Percentiles rank a stretch among this genome's conserved stretches.
Evolutionary conservation across 2,113 vertebrate genomes (phyloP).

Genomic region (Eubucco bourcierii): DNA sequence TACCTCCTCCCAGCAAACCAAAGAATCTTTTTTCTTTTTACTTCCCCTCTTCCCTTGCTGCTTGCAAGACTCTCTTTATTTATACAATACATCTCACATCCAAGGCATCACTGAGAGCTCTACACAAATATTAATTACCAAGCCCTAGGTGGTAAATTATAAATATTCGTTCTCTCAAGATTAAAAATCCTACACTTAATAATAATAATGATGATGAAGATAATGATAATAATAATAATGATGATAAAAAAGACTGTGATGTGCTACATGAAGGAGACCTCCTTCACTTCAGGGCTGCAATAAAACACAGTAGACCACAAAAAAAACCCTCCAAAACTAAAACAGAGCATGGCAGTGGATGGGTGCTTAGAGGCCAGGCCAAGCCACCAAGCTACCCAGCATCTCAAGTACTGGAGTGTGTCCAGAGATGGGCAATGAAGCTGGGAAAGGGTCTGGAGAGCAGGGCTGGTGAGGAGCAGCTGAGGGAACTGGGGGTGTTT

Average conservation of each 20-base stretch:
- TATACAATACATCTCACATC: slow-evolving; percentile 52
- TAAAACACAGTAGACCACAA: not conserved
- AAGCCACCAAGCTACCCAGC: not conserved
- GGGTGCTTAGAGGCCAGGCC: not conserved
- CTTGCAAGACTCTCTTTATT: slow-evolving; percentile 49
- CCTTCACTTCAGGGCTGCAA: not conserved
- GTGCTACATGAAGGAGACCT: not conserved
- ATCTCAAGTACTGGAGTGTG: not conserved
- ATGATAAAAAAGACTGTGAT: not conserved
- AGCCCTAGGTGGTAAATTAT: slow-evolving; percentile 60
- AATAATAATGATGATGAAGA: not conserved
- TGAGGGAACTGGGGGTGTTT: no score
- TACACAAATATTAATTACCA: slow-evolving; percentile 72
- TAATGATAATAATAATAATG: not conserved
- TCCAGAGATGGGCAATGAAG: no score
- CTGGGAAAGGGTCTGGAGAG: no score
- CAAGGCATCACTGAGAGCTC: slow-evolving; percentile 50
- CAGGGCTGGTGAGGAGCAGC: no score
- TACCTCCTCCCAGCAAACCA: not conserved
- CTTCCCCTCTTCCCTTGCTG: slow-evolving; percentile 21
- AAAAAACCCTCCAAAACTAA: not conserved
- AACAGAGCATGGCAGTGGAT: not conserved
- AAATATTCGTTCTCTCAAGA: slow-evolving; percentile 62
- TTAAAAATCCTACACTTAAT: slow-evolving; percentile 16
- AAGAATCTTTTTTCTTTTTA: not conserved